A percentile compares a stretch with the other conserved stretches of the same genome.
Evolutionary conservation across 2,797 vertebrate species (phyloP).

Genomic region (Hypotaenidia okinawae): DNA sequence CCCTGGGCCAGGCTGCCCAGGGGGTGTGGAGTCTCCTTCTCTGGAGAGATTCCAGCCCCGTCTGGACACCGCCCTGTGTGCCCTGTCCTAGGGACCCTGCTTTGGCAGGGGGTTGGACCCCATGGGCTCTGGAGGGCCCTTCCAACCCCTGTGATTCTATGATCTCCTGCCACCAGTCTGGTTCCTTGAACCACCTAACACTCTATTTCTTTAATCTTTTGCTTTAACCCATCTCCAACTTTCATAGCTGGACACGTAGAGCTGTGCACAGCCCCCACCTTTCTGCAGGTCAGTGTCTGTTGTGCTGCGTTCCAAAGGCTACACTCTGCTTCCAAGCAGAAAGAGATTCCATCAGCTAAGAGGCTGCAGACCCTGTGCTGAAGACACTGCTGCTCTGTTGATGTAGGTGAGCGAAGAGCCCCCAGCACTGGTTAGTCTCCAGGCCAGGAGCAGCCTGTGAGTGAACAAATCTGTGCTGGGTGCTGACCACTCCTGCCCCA

Average conservation of each 20-base stretch:
- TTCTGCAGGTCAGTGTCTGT: fast-evolving
- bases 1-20: no score
- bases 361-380: background rate
- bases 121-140: no score
- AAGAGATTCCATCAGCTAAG: background rate
- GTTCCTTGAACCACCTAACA: background rate
- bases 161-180: background rate
- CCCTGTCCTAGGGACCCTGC: no score
- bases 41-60: no score
- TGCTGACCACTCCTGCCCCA: no score
- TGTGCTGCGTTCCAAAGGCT: background rate
- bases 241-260: fast-evolving
- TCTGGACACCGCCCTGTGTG: no score
- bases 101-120: no score
- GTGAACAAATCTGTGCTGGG: background rate
- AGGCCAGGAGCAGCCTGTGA: fast-evolving
- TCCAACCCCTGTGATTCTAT: no score
- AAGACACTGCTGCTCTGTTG: background rate
- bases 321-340: background rate
- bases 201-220: background rate
- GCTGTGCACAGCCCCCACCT: background rate
- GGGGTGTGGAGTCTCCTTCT: no score
- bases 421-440: background rate
- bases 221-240: background rate
- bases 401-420: background rate